Percentiles rank a stretch among this genome's conserved stretches.
Conservation (phyloP, 2,888 invertebrate genomes). For the Argyresthia albistria region DNA sequence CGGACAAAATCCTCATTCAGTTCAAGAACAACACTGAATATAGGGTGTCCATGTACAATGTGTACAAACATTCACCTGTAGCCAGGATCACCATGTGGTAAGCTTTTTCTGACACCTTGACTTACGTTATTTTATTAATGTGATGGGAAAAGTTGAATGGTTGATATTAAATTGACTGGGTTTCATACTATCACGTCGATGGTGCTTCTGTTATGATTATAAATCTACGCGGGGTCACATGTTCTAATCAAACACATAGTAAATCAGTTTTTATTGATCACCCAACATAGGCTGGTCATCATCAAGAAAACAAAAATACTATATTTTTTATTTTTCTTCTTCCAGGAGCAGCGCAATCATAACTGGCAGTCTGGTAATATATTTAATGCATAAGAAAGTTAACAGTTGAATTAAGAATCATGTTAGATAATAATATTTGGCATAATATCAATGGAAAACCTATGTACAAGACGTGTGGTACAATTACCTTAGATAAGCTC, state of each 20-base stretch:
- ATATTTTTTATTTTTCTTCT: background rate
- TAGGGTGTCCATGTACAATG: slow-evolving; percentile 36
- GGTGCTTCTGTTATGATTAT: background rate
- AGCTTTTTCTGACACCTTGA: slow-evolving; percentile 6
- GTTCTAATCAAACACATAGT: background rate
- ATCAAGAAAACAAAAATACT: no score
- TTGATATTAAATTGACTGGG: no score
- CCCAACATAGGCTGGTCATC: background rate
- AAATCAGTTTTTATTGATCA: background rate
- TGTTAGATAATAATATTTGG: background rate
- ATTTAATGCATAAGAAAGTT: slow-evolving; percentile 36
- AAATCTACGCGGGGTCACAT: background rate
- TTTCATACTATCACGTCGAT: no score
- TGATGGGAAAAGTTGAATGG: no score
- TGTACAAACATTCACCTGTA: slow-evolving; percentile 30
- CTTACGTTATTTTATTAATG: no score
- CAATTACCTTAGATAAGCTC: background rate
- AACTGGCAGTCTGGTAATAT: slow-evolving; percentile 43
- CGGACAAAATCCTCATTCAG: slow-evolving; percentile 40
- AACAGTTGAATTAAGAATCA: slow-evolving; percentile 14
- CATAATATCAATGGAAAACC: background rate
- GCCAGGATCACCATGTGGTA: slow-evolving; percentile 43
- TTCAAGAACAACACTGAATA: slow-evolving; percentile 41
- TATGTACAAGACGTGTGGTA: background rate
- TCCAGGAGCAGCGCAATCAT: slow-evolving; percentile 55